Evolutionary conservation across 2,113 vertebrate genomes (phyloP).

Genomic region (Oreochromis tanganicae): DNA sequence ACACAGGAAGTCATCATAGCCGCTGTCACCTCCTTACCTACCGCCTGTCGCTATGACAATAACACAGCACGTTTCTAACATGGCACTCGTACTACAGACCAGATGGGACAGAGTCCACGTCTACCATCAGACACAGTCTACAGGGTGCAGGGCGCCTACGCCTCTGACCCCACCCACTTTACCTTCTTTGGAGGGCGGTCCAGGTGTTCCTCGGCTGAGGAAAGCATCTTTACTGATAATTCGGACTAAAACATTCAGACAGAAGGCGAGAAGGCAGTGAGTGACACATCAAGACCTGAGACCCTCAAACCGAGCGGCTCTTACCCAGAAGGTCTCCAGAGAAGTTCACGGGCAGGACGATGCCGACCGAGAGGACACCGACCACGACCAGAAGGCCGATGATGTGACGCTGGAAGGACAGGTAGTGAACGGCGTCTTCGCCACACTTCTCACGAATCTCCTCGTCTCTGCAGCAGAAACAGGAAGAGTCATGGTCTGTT

Average conservation of each 20-base stretch:
- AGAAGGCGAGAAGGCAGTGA: slow-evolving; percentile 2
- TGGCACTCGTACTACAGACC: not conserved
- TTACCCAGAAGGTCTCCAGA: slow-evolving; percentile 94
- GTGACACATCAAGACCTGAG: not conserved
- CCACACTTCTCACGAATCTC: slow-evolving; percentile 97
- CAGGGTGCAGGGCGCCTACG: not conserved
- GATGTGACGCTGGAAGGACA: slow-evolving; percentile 98
- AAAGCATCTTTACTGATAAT: slow-evolving; percentile 58
- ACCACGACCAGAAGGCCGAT: slow-evolving; percentile 93
- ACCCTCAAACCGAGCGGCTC: not conserved
- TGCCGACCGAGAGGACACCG: slow-evolving; percentile 90
- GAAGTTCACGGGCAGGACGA: slow-evolving; percentile 96
- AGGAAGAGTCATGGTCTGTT: not conserved
- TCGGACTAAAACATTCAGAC: slow-evolving; percentile 52
- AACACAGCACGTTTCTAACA: not conserved
- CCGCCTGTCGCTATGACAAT: not conserved
- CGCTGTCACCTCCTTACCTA: not conserved
- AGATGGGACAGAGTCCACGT: not conserved
- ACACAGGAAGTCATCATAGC: not conserved
- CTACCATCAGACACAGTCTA: not conserved
- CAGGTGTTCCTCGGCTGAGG: slow-evolving; percentile 27
- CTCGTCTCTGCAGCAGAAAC: slow-evolving; percentile 78
- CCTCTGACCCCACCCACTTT: not conserved
- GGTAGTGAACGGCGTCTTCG: slow-evolving; percentile 92
- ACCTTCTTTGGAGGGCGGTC: slow-evolving; percentile 66